phyloP scores from a whole-genome alignment of 2,113 vertebrate species.

The Tragelaphus scriptus region DNA sequence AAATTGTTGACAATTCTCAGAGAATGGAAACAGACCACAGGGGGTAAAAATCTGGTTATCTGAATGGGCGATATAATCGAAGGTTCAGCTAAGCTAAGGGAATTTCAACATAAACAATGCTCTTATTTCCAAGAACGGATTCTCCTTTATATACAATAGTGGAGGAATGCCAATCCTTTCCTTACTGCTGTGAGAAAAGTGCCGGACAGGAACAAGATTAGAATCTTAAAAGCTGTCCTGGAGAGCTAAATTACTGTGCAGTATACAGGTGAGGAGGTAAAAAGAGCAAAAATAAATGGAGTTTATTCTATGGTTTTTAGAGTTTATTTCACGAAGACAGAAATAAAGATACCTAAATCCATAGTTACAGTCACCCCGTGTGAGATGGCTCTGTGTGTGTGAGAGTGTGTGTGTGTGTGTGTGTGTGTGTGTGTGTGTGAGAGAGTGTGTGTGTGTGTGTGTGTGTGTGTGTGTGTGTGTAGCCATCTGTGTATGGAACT shows the following conservation, averaged over 20 bases:
- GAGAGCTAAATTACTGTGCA: conserved; percentile 72
- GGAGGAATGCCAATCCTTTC: conserved; percentile 60
- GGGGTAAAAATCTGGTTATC: conserved; percentile 74
- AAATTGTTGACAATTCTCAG: conserved; percentile 71
- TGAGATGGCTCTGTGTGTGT: neutral
- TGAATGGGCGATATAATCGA: conserved; percentile 68
- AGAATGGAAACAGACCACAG: conserved; percentile 71
- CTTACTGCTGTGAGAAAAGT: conserved; percentile 70
- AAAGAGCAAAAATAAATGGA: conserved; percentile 67
- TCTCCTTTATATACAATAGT: conserved; percentile 58
- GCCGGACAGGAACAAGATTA: conserved; percentile 74
- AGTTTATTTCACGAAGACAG: conserved; percentile 68
- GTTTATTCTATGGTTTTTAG: conserved; percentile 69
- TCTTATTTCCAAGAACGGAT: conserved; percentile 51
- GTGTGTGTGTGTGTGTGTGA: neutral
- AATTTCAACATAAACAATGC: conserved; percentile 71
- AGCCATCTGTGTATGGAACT: neutral
- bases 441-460: neutral
- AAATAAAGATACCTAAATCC: conserved; percentile 70
- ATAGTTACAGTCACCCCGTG: conserved; percentile 11
- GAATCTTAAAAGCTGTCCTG: conserved; percentile 76
- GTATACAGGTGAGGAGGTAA: conserved; percentile 67
- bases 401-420: neutral
- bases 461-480: neutral
- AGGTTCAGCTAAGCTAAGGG: conserved; percentile 67